Evolutionary conservation across 2,113 vertebrate genomes (phyloP).

Genomic region (Donacobius atricapilla): DNA sequence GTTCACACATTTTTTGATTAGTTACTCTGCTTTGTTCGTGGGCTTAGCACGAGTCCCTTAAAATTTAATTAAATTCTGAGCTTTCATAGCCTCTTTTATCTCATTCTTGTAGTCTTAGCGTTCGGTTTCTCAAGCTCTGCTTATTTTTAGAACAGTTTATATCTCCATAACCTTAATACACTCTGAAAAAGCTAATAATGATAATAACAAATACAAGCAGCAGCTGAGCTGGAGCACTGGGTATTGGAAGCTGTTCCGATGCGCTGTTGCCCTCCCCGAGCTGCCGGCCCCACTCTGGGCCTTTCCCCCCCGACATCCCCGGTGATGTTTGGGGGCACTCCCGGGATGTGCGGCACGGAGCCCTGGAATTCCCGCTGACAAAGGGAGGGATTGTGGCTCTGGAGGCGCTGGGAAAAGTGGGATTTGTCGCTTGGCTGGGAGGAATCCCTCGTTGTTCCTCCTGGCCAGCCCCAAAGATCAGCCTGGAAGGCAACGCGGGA

Average conservation of each 20-base stretch:
- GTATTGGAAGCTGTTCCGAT: too few relatives aligned
- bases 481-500: neutral
- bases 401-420: neutral
- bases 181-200: too few relatives aligned
- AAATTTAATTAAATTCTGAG: neutral
- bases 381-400: neutral
- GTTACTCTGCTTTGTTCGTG: too few relatives aligned
- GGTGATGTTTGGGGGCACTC: too few relatives aligned
- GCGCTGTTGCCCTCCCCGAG: neutral
- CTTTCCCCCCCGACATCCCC: too few relatives aligned
- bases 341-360: neutral
- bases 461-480: neutral
- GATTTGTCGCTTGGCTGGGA: neutral
- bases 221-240: too few relatives aligned
- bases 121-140: neutral
- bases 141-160: neutral
- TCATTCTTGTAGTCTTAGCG: neutral
- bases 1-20: too few relatives aligned
- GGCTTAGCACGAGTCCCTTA: too few relatives aligned
- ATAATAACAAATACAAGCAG: too few relatives aligned
- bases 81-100: neutral
- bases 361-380: neutral
- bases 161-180: neutral
- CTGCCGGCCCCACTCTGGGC: neutral
- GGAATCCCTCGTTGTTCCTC: neutral